Evolutionary conservation across 1,140 invertebrate species (phyloP), one percentile per base, ranked within the genome.

Genomic region (Sitobion miscanthi): DNA sequence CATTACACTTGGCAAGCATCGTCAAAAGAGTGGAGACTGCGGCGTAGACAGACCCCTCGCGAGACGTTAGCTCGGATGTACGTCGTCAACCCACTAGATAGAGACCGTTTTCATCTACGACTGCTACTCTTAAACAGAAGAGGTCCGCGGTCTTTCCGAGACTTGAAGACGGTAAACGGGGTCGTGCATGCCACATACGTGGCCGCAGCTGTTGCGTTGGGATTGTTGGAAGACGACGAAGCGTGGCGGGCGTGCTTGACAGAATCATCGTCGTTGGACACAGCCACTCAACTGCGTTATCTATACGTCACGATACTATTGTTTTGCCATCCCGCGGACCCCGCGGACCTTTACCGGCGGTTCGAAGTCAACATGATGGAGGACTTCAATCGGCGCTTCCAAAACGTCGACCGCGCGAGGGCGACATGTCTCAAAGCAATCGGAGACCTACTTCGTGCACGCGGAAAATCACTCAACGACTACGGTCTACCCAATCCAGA

Each of bases 81-180:
- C n/a, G n/a, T n/a, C n/a, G n/a, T n/a, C n/a, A n/a, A n/a, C n/a
- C n/a, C n/a, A n/a, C n/a, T n/a, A n/a, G n/a, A n/a, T n/a, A n/a
- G n/a, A n/a, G n/a, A n/a, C n/a, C n/a, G n/a, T n/a, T n/a, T n/a
- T n/a, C n/a, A n/a, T n/a, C n/a, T n/a, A n/a, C n/a, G n/a, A n/a
- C n/a, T n/a, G n/a, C n/a, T n/a, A n/a, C n/a, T n/a, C 11, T 14
- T 49, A 9, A 6, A 49, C 7, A 94, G 96, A 94, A 94, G 91
- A 94, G 95, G 95, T 57, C 95, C 95, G n/a, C 95, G 83, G 88
- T 95, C 94, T 90, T 96, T 95, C 94, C 94, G 94, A 93, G 94
- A 94, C 94, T 94, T 96, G 52, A 94, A 94, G 94, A 95, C 86
- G 95, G n/a, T n/a, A n/a, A n/a, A n/a, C n/a, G n/a, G n/a, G n/a